Percentiles rank a stretch among this genome's conserved stretches.
Conservation (phyloP, 2,113 vertebrate genomes). For the Megaceryle maxima region DNA sequence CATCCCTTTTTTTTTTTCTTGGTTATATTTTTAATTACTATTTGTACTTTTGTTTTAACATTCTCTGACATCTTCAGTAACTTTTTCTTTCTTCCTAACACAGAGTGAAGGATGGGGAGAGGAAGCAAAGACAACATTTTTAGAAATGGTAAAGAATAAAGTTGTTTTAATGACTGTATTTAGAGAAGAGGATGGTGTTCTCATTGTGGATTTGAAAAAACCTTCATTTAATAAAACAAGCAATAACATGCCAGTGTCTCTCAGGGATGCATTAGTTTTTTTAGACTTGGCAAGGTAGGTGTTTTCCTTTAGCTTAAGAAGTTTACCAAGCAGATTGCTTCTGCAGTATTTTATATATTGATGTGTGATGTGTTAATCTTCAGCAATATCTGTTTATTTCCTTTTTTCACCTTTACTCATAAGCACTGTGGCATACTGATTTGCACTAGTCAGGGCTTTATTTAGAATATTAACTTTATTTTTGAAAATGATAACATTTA, state of each 20-base stretch:
- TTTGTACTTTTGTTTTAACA: neutral
- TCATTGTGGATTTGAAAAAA: slow-evolving; percentile 91
- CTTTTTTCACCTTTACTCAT: neutral
- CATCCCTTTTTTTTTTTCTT: too few species aligned
- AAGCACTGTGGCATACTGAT: neutral
- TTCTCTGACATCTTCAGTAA: neutral
- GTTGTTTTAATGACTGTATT: slow-evolving; percentile 82
- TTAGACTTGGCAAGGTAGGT: slow-evolving; percentile 88
- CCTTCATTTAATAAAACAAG: slow-evolving; percentile 73
- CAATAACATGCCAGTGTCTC: slow-evolving; percentile 78
- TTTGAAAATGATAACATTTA: neutral
- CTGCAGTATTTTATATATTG: neutral
- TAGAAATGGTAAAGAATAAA: slow-evolving; percentile 79
- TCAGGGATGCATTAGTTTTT: slow-evolving; percentile 88
- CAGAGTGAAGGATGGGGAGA: slow-evolving; percentile 84
- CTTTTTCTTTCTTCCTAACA: neutral
- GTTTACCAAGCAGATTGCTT: neutral
- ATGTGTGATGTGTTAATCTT: neutral
- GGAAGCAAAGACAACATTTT: slow-evolving; percentile 78
- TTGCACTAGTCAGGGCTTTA: neutral
- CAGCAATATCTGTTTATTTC: neutral
- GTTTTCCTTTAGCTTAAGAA: neutral
- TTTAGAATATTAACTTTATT: neutral
- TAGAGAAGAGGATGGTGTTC: slow-evolving; percentile 78
- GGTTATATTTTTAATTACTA: neutral